A percentile compares a stretch with the other conserved stretches of the same genome.
Conservation (phyloP, 2,113 vertebrate species). For the Abramis brama region DNA sequence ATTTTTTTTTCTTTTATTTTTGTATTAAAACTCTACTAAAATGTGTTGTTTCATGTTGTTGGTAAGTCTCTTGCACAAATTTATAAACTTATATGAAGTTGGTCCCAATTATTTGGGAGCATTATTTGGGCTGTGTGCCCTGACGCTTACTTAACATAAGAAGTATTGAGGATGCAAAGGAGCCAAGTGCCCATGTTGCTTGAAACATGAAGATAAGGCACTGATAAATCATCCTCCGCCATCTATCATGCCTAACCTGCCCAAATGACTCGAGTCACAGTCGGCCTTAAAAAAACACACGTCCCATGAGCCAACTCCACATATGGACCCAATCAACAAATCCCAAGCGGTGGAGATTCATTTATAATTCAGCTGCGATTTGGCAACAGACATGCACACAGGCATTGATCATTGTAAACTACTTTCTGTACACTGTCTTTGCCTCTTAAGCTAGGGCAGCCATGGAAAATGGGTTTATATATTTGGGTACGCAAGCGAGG, state of each 20-base stretch:
- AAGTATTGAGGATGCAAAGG: neutral
- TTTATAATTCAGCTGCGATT: constrained; percentile 46
- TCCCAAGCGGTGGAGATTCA: constrained; percentile 20
- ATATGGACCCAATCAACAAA: constrained; percentile 41
- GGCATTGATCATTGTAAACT: constrained; percentile 39
- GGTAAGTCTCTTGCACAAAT: neutral
- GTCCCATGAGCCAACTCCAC: constrained; percentile 27
- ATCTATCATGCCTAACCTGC: constrained; percentile 30
- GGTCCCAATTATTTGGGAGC: neutral
- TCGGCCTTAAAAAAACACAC: neutral
- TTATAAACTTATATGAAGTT: neutral
- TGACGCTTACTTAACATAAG: constrained; percentile 23
- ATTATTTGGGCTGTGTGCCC: constrained; percentile 21
- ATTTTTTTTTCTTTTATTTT: neutral
- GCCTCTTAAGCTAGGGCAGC: neutral
- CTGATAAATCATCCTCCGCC: constrained; percentile 40
- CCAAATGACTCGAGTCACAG: constrained; percentile 4
- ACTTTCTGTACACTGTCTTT: constrained; percentile 1
- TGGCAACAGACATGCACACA: neutral
- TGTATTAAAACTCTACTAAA: neutral
- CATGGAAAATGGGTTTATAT: constrained; percentile 15
- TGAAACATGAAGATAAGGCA: constrained; percentile 25
- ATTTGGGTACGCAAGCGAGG: neutral
- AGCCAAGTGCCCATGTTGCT: constrained; percentile 29
- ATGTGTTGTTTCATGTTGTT: neutral